phyloP scores from a whole-genome alignment of 2,113 vertebrate species.

The Nesoenas mayeri region DNA sequence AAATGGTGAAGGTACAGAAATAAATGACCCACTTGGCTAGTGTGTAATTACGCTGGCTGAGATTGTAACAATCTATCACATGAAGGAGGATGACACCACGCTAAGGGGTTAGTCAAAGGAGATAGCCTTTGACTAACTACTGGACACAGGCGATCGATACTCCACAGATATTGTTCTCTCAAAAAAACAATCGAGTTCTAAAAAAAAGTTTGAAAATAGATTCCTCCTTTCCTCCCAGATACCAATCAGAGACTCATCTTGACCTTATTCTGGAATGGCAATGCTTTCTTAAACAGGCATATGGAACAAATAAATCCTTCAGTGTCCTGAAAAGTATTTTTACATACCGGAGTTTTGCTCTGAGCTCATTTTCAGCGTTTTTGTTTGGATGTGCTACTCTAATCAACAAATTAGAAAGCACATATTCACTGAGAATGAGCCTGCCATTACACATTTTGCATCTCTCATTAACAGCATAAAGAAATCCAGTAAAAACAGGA shows the following conservation, averaged over 20 bases:
- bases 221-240: slow-evolving; percentile 87
- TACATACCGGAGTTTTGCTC: background rate
- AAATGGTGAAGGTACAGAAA: slow-evolving; percentile 97
- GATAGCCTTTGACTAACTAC: slow-evolving; percentile 99
- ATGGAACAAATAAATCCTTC: slow-evolving; percentile 88
- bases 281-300: slow-evolving; percentile 86
- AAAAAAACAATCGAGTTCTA: slow-evolving; percentile 87
- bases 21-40: slow-evolving; percentile 94
- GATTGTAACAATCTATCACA: slow-evolving; percentile 99
- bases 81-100: slow-evolving; percentile 86
- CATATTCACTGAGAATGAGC: background rate
- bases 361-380: background rate
- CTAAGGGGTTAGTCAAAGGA: slow-evolving; percentile 99
- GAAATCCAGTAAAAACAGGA: background rate
- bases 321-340: slow-evolving; percentile 36
- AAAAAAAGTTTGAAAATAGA: slow-evolving; percentile 94
- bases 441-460: background rate
- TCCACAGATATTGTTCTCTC: slow-evolving; percentile 88
- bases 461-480: background rate
- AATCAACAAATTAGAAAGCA: slow-evolving; percentile 8
- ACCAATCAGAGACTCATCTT: slow-evolving; percentile 89
- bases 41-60: slow-evolving; percentile 98
- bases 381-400: background rate
- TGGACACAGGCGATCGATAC: slow-evolving; percentile 93
- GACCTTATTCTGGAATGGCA: slow-evolving; percentile 88